Base-by-base conservation (phyloP, 2,113 vertebrate genomes). In the Neodontobutis hainanensis region DNA sequence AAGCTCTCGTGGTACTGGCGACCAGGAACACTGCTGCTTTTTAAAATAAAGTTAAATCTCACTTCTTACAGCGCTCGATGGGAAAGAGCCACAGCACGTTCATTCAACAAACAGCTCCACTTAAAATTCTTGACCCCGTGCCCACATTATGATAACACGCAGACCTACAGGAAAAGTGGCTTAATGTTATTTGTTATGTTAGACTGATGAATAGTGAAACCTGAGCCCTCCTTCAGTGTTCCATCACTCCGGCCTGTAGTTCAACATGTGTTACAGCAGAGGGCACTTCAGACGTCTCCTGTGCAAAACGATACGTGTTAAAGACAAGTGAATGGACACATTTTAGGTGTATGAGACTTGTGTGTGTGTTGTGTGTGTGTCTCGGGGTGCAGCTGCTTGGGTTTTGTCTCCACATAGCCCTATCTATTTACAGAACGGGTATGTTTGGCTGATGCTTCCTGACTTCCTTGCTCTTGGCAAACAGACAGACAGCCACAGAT, bases 391-490 rank as follows among this genome's bases (percentile, higher is more conserved):
- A 1, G 70, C 52, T 55, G 52, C 52, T 55, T 38, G 52, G 11
- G 49, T 32, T 55, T 35, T 55, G 34, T 55, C 34, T 34, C 32
- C 51, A n/a, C 32, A 36, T 34, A 78, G 76, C 70, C 65, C 77
- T 73, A 84, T 90, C 87, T 90, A 88, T 90, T 90, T 86, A 81
- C 84, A 87, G 84, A 87, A 59, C 16, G 56, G 73, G 75, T 81
- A 79, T 89, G 84, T 88, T 90, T 84, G 84, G 84, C 84, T 77
- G 81, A 80, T 79, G 53, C 82, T 81, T 82, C 82, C 84, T 83
- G 85, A 81, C 84, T 89, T 86, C 87, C 82, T 80, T 61, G 78
- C 85, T 90, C 80, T 88, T 88, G 88, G 85, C 85, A 90, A 82
- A 81, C 80, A 84, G 77, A 85, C 83, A 77, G 73, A 66, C 86